Evolutionary conservation across 1,140 invertebrate species (phyloP).

Genomic region (Panagrolaimus sp.): DNA sequence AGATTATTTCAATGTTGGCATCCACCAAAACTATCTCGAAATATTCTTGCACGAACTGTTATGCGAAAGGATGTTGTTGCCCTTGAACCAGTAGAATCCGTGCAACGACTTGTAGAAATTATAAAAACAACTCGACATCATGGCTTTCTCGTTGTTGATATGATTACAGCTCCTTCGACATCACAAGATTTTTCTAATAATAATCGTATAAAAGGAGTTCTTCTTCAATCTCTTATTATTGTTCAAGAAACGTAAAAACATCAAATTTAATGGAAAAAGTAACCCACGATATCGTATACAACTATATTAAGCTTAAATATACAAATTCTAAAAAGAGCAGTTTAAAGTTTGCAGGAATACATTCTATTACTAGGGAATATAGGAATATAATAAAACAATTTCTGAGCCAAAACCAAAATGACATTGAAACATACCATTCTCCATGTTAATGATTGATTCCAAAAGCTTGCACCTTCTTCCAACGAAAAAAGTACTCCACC

Average conservation of each 20-base stretch:
- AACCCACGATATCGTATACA: too few species aligned
- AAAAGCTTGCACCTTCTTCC: constrained; percentile 97
- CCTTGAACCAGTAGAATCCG: constrained; percentile 34
- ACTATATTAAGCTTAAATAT: too few species aligned
- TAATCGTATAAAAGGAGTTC: constrained; percentile 76
- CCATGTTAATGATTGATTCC: constrained; percentile 95
- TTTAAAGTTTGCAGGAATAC: too few species aligned
- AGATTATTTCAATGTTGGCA: constrained; percentile 87
- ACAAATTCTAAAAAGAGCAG: too few species aligned
- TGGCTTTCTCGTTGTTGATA: constrained; percentile 54
- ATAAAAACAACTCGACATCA: constrained; percentile 42
- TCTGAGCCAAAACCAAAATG: too few species aligned
- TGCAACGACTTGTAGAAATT: constrained; percentile 41
- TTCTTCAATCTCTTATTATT: constrained; percentile 80
- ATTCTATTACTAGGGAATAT: too few species aligned
- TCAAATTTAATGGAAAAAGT: too few species aligned
- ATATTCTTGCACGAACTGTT: constrained; percentile 64
- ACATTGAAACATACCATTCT: constrained; percentile 66
- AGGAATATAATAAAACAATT: too few species aligned
- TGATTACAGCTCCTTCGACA: constrained; percentile 40
- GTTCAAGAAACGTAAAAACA: too few species aligned
- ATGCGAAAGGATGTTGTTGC: constrained; percentile 56
- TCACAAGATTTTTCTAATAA: constrained; percentile 59
- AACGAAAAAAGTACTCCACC: constrained; percentile 84
- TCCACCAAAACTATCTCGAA: constrained; percentile 77